Percentiles rank a stretch among this genome's conserved stretches.
phyloP scores from a whole-genome alignment of 2,888 invertebrate species.

The Pediacus dermestoides region DNA sequence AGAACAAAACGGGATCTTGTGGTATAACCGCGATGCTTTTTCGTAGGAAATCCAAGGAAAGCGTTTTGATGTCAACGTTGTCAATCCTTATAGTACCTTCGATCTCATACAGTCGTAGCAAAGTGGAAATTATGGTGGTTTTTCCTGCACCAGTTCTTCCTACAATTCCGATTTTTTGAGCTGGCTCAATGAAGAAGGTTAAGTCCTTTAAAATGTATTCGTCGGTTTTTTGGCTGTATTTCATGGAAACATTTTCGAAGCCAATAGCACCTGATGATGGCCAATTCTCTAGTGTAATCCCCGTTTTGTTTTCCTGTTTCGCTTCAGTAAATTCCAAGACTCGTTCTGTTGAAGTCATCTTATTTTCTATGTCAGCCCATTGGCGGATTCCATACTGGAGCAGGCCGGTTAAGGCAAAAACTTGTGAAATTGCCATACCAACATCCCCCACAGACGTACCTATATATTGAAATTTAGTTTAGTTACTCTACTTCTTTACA shows the following conservation, averaged over 20 bases:
- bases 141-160: slow-evolving; percentile 81
- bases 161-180: slow-evolving; percentile 70
- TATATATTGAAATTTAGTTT: slow-evolving; percentile 9
- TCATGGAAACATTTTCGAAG: slow-evolving; percentile 65
- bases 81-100: slow-evolving; percentile 78
- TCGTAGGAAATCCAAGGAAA: slow-evolving; percentile 70
- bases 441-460: slow-evolving; percentile 52
- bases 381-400: slow-evolving; percentile 67
- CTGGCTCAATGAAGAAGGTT: slow-evolving; percentile 62
- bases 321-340: slow-evolving; percentile 52
- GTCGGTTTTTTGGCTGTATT: slow-evolving; percentile 57
- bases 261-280: slow-evolving; percentile 66
- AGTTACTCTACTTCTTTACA: background rate
- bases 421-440: slow-evolving; percentile 76
- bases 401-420: slow-evolving; percentile 69
- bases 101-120: slow-evolving; percentile 74
- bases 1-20: slow-evolving; percentile 79
- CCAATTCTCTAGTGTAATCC: slow-evolving; percentile 62
- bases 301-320: slow-evolving; percentile 38
- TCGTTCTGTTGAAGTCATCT: slow-evolving; percentile 87
- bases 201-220: slow-evolving; percentile 71
- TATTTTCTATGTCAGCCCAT: slow-evolving; percentile 69
- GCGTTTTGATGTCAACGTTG: slow-evolving; percentile 59
- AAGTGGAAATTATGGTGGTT: slow-evolving; percentile 66
- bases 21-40: slow-evolving; percentile 76